Base-by-base conservation (phyloP, 2,113 vertebrate genomes). In the Numida meleagris region DNA sequence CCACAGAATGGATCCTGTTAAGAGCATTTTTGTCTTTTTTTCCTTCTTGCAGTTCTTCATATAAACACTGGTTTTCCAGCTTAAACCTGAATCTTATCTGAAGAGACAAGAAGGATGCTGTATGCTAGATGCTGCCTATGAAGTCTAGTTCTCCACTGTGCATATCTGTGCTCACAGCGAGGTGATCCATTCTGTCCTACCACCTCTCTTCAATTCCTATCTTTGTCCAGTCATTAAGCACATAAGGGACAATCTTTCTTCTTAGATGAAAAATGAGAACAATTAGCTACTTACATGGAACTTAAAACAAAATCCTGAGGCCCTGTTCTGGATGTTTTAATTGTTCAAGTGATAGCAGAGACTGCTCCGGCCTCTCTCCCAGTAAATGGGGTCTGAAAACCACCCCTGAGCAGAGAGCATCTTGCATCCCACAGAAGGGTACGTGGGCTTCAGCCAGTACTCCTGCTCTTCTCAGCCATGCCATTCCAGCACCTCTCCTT, bases 361-460 rank as follows among this genome's bases (percentile, higher is more conserved):
- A 5, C 59, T 62, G 9, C 13, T 65, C 10, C 61, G 72, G 24
- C 9, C 11, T 3, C 23, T 46, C 43, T 43, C 33, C 25, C 66
- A 45, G 18, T 20, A 40, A 87, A 19, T 3, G 2, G 50, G 24
- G 50, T 3, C 18, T n/a, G 24, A 13, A 59, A 14, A 65, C 24
- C 13, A 2, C 5, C 14, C n/a, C 27, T 1, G 0, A 8, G 15
- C 23, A 67, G 38, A 80, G 38, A 17, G 14, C 51, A 19, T 9
- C 15, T 36, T 10, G 0, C 10, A 34, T 14, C 55, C 55, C 2
- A 8, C 0, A 23, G 36, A 34, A 50, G 33, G 34, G 51, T 25
- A 19, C 63, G 45, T 6, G 9, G 33, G 9, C 23, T 70, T 40
- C 51, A 50, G 21, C 5, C 8, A 42, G 62, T 27, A 33, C 4